These are phyloP conservation scores for Mormyrus lacerda DNA, from an alignment of 2,113 vertebrate genomes.

Conservation along the genomic window DNA sequence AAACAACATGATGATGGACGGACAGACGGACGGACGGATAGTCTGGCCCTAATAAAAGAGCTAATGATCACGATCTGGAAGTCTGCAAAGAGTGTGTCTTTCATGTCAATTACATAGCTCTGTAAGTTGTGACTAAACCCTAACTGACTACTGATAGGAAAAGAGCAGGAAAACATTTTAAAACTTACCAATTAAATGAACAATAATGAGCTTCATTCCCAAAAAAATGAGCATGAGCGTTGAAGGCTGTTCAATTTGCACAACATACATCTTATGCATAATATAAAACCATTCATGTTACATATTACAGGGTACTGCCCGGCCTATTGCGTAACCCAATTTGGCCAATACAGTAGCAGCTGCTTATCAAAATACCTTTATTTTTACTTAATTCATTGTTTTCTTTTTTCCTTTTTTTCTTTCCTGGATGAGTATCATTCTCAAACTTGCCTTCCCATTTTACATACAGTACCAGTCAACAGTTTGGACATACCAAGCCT, in stretches of 20 bases:
- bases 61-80: not conserved
- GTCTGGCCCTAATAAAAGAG: not conserved
- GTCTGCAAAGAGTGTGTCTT: not conserved
- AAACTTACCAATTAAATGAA: constrained; percentile 24
- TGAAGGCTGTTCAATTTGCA: not conserved
- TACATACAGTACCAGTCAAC: not conserved
- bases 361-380: not conserved
- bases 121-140: not conserved
- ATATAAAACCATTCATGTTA: not conserved
- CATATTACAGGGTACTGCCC: not conserved
- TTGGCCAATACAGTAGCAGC: not conserved
- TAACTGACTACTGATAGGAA: not conserved
- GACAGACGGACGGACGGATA: not conserved
- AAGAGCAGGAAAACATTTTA: not conserved
- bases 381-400: not conserved
- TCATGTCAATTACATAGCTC: not conserved
- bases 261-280: not conserved
- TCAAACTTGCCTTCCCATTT: not conserved
- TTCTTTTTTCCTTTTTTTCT: not conserved
- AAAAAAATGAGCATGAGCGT: constrained; percentile 12
- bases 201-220: constrained; percentile 35
- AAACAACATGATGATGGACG: not conserved
- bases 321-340: not conserved
- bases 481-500: not conserved
- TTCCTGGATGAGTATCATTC: not conserved